Base-by-base conservation (phyloP, 1,140 invertebrate genomes). In the Hylyphantes graminicola region DNA sequence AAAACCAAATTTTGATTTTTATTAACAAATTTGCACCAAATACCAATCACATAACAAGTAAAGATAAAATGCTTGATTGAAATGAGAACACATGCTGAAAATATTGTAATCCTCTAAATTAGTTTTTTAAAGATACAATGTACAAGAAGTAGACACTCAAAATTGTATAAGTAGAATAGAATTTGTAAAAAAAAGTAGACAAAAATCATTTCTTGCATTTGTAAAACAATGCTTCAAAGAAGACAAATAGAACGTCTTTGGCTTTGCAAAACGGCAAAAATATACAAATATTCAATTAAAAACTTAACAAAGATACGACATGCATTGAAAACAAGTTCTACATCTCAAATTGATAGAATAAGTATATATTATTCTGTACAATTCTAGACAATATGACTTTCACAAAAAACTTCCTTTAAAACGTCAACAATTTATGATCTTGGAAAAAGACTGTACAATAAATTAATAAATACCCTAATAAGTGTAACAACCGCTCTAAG, bases 21-120 rank as follows among this genome's bases (percentile, higher is more conserved):
- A 54, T 65, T 21, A 65, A 65, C 59, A 78, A 78, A 74, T 57
- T 65, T 74, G 54, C 55, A 74, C 59, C 50, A 78, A 78, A 35
- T 78, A 78, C 75, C 59, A 78, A 65, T 65, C n/a, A 64, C 64
- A 78, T 61, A 13, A 77, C 55, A 78, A 78, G 61, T 61, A 76
- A 76, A 21, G 64, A 59, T 76, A 59, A 76, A 48, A 76, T 76
- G 7, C 50, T 7, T 17, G 2, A n/a, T 35, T 67, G 63, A 78
- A 78, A 61, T 65, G 61, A 54, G 64, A 50, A 53, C 54, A 65
- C 63, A 78, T 65, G 57, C 54, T 54, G 48, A 65, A 54, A 53
- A 78, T 65, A 7, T 50, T 78, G 13, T 67, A 78, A 78, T 61
- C 67, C n/a, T 15, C 54, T 65, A 53, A 78, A 78, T 65, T 51